Conservation (phyloP, 2,113 vertebrate species). For the Dipodomys stephensi region DNA sequence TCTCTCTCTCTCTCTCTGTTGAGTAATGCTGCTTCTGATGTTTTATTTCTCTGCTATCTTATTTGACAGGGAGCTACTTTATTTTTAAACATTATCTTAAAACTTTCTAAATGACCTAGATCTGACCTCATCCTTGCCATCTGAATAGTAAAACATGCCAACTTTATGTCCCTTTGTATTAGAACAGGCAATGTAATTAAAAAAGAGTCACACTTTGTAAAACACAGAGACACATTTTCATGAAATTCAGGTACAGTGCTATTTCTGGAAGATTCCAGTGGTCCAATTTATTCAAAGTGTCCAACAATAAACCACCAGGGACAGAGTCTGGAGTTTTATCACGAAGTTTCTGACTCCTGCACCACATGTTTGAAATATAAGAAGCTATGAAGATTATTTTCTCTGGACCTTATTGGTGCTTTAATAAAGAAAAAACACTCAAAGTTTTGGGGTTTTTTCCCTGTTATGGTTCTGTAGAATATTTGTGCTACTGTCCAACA, state of each 20-base stretch:
- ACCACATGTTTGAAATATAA: slow-evolving; percentile 10
- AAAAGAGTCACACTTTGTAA: slow-evolving; percentile 68
- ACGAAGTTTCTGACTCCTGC: slow-evolving; percentile 42
- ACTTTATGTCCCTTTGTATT: slow-evolving; percentile 63
- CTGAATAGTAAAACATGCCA: slow-evolving; percentile 50
- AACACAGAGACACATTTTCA: slow-evolving; percentile 58
- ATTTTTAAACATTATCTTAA: slow-evolving; percentile 18
- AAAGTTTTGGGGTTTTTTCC: background rate
- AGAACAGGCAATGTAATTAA: slow-evolving; percentile 63
- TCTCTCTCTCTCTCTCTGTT: background rate
- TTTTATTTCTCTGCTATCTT: background rate
- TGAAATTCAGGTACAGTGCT: slow-evolving; percentile 40
- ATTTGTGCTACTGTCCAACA: background rate
- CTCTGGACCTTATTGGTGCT: background rate
- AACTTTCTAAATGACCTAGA: slow-evolving; percentile 54
- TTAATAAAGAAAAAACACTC: background rate
- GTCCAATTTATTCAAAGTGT: slow-evolving; percentile 65
- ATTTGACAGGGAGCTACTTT: background rate
- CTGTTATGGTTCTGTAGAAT: background rate
- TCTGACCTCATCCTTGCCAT: slow-evolving; percentile 48
- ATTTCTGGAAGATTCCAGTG: slow-evolving; percentile 58
- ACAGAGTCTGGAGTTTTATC: slow-evolving; percentile 13
- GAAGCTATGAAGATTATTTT: background rate
- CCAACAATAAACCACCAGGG: slow-evolving; percentile 50
- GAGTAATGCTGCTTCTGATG: background rate